A percentile compares a stretch with the other conserved stretches of the same genome.
phyloP scores from a whole-genome alignment of 2,113 vertebrate species.

The Greenwoodochromis staneri region DNA sequence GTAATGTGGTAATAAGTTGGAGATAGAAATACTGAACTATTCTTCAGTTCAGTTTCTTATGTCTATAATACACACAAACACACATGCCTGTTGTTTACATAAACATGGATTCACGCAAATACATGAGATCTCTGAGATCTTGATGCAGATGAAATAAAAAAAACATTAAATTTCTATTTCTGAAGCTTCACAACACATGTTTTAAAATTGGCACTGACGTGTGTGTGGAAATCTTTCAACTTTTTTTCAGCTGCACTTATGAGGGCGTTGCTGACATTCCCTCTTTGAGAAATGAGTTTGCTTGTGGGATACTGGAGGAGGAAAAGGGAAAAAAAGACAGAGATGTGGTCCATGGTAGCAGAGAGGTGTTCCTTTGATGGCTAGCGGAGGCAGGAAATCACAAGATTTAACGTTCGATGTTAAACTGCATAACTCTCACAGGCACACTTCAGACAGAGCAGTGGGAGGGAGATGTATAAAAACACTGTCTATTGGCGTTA shows the following conservation, averaged over 20 bases:
- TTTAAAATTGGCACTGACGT: background rate
- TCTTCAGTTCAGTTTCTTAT: background rate
- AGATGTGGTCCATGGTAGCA: background rate
- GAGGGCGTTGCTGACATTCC: background rate
- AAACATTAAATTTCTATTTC: background rate
- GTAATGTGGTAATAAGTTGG: background rate
- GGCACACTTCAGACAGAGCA: constrained; percentile 28
- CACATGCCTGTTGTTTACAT: background rate
- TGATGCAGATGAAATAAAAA: background rate
- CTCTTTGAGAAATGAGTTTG: background rate
- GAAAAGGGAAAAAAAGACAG: background rate
- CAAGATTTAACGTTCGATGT: constrained; percentile 21
- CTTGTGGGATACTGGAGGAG: constrained; percentile 31
- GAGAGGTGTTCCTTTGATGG: constrained; percentile 48
- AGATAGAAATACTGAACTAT: background rate
- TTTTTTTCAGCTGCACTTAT: background rate
- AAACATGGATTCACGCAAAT: background rate
- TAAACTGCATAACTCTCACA: constrained; percentile 24
- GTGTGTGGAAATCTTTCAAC: background rate
- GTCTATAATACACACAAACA: background rate
- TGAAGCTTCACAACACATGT: background rate
- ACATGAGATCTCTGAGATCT: background rate
- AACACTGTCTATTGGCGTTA: background rate
- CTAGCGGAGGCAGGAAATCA: constrained; percentile 37
- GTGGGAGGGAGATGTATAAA: constrained; percentile 33